Percentiles rank a stretch among this genome's conserved stretches.
Evolutionary conservation across 2,888 invertebrate species (phyloP).

Genomic region (Synergus gifuensis): DNA sequence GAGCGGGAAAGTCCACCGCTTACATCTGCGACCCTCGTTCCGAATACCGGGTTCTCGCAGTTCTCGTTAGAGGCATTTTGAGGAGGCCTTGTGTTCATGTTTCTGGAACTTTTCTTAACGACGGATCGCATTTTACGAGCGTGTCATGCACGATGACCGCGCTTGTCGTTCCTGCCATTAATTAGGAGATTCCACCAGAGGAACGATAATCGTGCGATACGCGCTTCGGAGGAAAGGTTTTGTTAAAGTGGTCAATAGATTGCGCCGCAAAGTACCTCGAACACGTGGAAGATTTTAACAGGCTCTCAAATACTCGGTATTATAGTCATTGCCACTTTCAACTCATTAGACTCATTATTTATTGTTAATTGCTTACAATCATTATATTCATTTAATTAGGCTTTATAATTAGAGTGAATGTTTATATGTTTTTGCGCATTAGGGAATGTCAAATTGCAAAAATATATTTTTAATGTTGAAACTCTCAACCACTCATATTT

Average conservation of each 20-base stretch:
- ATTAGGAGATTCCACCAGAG: constrained; percentile 41
- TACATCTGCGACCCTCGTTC: neutral
- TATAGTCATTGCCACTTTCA: constrained; percentile 5
- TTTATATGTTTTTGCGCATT: too few species aligned
- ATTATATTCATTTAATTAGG: constrained; percentile 27
- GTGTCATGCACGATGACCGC: constrained; percentile 33
- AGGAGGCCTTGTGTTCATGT: constrained; percentile 11
- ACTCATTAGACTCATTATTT: constrained; percentile 29
- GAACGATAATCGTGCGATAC: constrained; percentile 40
- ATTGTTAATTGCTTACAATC: neutral
- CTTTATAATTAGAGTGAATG: too few species aligned
- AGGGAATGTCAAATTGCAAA: too few species aligned
- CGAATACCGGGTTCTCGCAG: neutral
- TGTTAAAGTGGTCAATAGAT: constrained; percentile 40
- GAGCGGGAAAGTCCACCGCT: constrained; percentile 24
- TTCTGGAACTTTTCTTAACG: constrained; percentile 41
- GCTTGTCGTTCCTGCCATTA: constrained; percentile 35
- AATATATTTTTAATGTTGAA: too few species aligned
- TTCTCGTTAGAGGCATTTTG: constrained; percentile 24
- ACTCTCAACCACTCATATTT: too few species aligned
- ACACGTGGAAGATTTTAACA: constrained; percentile 41
- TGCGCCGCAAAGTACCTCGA: constrained; percentile 37
- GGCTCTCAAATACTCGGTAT: constrained; percentile 14
- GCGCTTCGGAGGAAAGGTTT: constrained; percentile 41
- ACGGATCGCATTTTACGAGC: constrained; percentile 35